Conservation (phyloP, 1,140 invertebrate genomes). For the Drosophila subpulchrella region DNA sequence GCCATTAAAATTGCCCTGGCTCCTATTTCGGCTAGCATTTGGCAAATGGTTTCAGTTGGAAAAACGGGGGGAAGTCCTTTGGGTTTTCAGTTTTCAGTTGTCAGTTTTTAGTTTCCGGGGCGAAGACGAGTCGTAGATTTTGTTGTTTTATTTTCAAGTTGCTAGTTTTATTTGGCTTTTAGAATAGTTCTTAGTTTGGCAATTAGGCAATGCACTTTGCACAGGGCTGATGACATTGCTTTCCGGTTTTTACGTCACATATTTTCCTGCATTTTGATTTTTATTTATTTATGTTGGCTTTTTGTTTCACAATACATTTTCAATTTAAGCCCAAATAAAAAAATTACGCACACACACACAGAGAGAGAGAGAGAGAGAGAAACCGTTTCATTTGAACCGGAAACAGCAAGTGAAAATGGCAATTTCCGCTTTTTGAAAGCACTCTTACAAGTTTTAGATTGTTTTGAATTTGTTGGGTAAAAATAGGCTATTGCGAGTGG, state of each 20-base stretch:
- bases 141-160: neutral
- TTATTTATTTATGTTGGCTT: neutral
- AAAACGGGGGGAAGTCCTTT: conserved; percentile 11
- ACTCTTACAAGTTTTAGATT: conserved; percentile 35
- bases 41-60: conserved; percentile 15
- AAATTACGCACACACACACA: neutral
- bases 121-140: conserved; percentile 29
- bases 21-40: conserved; percentile 34
- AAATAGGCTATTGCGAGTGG: conserved; percentile 60
- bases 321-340: neutral
- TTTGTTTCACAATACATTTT: conserved; percentile 2
- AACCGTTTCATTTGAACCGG: conserved; percentile 44
- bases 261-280: conserved; percentile 2
- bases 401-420: conserved; percentile 79
- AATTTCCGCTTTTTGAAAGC: conserved; percentile 71
- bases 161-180: conserved; percentile 1
- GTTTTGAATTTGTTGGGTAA: conserved; percentile 45
- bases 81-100: neutral
- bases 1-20: conserved; percentile 24
- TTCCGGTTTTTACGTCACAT: conserved; percentile 12
- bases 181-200: conserved; percentile 1
- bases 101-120: neutral
- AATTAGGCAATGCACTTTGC: conserved; percentile 21
- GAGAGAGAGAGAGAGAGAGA: neutral
- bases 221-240: conserved; percentile 23